Evolutionary conservation across 2,888 invertebrate species (phyloP).

Genomic region (Tiliacea citrago): DNA sequence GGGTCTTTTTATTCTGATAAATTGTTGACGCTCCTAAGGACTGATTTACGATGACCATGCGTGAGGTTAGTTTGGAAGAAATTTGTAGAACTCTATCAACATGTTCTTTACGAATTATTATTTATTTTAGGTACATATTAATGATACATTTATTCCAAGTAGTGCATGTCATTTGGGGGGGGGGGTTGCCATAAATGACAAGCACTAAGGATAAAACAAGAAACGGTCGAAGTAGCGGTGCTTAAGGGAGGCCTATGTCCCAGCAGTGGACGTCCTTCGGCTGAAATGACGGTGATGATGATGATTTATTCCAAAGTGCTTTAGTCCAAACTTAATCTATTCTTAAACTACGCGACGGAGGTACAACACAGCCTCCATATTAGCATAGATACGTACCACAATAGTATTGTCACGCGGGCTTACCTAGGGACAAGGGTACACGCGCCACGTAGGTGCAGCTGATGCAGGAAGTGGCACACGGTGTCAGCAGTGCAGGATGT

Average conservation of each 20-base stretch:
- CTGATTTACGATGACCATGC: background rate
- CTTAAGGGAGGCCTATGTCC: no score
- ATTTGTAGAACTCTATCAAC: background rate
- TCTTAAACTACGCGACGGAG: background rate
- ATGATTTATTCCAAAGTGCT: background rate
- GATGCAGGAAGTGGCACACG: slow-evolving; percentile 70
- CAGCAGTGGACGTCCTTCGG: no score
- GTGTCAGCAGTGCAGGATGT: slow-evolving; percentile 60
- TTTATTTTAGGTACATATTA: background rate
- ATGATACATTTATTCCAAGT: background rate
- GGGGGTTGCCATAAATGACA: no score
- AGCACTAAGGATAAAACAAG: no score
- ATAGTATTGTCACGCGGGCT: slow-evolving; percentile 22
- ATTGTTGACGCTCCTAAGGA: background rate
- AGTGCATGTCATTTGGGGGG: no score
- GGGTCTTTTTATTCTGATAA: background rate
- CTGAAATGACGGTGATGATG: no score
- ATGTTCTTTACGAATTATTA: background rate
- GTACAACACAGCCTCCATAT: background rate
- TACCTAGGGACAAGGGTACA: slow-evolving; percentile 26
- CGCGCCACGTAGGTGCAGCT: slow-evolving; percentile 44
- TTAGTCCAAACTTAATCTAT: background rate
- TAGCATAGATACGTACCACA: background rate
- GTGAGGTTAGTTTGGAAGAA: background rate
- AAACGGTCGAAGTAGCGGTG: no score